A percentile compares a stretch with the other conserved stretches of the same genome.
phyloP scores from a whole-genome alignment of 2,888 invertebrate genomes.

The Microchrysa polita region DNA sequence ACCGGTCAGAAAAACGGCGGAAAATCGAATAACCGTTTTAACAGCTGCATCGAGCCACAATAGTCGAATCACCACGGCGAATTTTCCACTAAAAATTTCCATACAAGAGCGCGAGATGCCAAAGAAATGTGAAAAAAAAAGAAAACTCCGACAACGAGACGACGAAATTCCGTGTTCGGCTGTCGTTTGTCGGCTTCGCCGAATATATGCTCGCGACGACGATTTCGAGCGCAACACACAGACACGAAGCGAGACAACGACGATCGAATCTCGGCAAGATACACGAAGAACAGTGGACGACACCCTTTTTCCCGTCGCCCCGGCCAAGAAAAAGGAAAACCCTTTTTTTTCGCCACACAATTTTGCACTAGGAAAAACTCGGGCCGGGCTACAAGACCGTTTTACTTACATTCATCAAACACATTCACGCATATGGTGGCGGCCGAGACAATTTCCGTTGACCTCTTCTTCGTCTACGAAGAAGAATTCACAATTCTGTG shows the following conservation, averaged over 20 bases:
- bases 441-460: slow-evolving; percentile 1
- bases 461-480: slow-evolving; percentile 11
- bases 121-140: slow-evolving; percentile 26
- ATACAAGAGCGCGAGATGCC: slow-evolving; percentile 10
- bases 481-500: slow-evolving; percentile 5
- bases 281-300: slow-evolving; percentile 3
- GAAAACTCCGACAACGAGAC: slow-evolving; percentile 27
- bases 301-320: slow-evolving; percentile 41
- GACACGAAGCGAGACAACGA: slow-evolving; percentile 10
- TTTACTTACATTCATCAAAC: slow-evolving; percentile 39
- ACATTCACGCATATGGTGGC: slow-evolving; percentile 29
- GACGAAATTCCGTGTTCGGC: no score
- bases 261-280: background rate
- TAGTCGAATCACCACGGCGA: background rate
- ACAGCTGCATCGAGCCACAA: background rate
- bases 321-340: background rate
- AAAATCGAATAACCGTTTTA: background rate
- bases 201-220: background rate
- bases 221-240: no score
- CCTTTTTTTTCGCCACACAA: slow-evolving; percentile 8
- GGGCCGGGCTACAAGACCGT: background rate
- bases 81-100: slow-evolving; percentile 7
- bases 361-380: slow-evolving; percentile 14
- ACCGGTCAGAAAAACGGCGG: background rate
- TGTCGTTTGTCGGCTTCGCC: background rate